Base-by-base conservation (phyloP, 2,113 vertebrate species). In the Alouatta palliata region DNA sequence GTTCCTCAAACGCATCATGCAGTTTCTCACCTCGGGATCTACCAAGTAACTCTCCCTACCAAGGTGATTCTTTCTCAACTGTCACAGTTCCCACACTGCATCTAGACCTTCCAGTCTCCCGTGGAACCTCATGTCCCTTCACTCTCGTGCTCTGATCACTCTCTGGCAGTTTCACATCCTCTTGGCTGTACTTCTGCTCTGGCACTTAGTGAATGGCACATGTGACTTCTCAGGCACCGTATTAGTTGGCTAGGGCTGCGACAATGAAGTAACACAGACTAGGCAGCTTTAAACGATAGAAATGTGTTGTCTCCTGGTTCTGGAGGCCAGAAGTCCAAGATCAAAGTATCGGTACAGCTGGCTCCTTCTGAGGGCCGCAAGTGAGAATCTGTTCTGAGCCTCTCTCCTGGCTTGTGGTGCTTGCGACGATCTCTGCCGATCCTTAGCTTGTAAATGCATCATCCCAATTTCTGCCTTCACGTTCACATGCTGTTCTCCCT, bases 21-120 rank as follows among this genome's bases (percentile, higher is more conserved):
- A 40, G 30, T 82, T 86, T 52, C 79, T 76, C n/a, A 20, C 6
- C 1, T 54, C 32, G 9, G 32, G 16, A 35, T 90, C n/a, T n/a
- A n/a, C n/a, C n/a, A n/a, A n/a, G 85, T 13, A 13, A 8, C 32
- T 13, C 32, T 49, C 47, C 40, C 10, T 17, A 1, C n/a, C 30
- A 7, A 16, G 10, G 56, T 10, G 43, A n/a, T 17, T 54, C 47
- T 40, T 7, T 2, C 56, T 54, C 66, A 1, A 20, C 27, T 11
- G 2, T 3, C 35, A 21, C 16, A 2, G n/a, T 5, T 76, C 56
- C 49, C 30, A 8, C 10, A 20, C 43, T 1, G n/a, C 35, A 8
- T 27, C 1, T 0, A 5, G 25, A 0, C 4, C 43, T 52, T 19
- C 27, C 64, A 0, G 0, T 6, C 32, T 11, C 35, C 64, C 47